These are phyloP conservation scores for Scopus umbretta DNA, from an alignment of 2,113 vertebrate genomes.

Conservation along the genomic window DNA sequence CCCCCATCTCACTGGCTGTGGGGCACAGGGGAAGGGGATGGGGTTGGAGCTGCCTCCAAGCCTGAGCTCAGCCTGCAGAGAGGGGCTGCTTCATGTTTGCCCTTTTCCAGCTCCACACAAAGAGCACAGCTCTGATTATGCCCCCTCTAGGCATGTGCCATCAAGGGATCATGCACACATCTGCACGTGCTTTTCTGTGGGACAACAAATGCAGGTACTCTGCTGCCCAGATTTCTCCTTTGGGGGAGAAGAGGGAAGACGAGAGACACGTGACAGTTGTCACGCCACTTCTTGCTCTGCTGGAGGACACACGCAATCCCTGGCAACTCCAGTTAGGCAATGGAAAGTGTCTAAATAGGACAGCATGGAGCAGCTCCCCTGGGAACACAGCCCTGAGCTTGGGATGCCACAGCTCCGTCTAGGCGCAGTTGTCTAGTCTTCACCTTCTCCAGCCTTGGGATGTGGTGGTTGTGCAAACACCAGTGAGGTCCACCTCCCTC, in stretches of 20 bases:
- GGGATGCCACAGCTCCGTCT: not conserved
- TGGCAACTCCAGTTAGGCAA: not conserved
- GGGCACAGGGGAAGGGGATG: not conserved
- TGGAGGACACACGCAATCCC: accelerated
- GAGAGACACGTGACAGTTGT: not conserved
- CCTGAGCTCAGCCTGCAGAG: not conserved
- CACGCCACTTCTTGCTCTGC: accelerated
- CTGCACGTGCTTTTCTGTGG: not conserved
- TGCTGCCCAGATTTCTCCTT: not conserved
- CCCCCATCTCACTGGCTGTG: not conserved
- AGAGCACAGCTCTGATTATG: accelerated
- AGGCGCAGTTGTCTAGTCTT: not conserved
- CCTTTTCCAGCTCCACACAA: not conserved
- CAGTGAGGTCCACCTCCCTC: not conserved
- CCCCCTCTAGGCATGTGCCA: not conserved
- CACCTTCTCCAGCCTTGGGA: not conserved
- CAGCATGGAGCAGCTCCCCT: not conserved
- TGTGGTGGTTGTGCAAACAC: not conserved
- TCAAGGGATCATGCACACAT: not conserved
- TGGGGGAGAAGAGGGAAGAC: not conserved
- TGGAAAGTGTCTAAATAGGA: not conserved
- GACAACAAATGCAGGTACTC: not conserved
- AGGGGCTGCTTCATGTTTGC: not conserved
- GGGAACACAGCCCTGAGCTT: not conserved
- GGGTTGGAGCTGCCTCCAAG: not conserved